These are phyloP conservation scores for Ctenochaetus hawaiiensis DNA, from an alignment of 2,797 vertebrate species.

Conservation along the genomic window DNA sequence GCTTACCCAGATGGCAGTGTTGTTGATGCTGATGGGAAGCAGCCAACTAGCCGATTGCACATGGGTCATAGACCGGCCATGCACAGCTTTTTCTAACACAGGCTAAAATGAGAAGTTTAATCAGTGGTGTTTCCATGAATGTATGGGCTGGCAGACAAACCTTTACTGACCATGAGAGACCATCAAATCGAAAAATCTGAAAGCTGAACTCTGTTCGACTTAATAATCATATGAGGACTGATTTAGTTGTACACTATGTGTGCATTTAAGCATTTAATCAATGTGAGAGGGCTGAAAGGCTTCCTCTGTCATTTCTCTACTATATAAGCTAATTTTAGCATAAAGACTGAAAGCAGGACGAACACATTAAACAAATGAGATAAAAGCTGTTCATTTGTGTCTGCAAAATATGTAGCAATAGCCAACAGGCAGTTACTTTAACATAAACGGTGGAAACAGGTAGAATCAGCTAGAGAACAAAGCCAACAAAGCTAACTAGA, in stretches of 20 bases:
- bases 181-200: not conserved
- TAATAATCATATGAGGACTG: not conserved
- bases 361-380: no score
- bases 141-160: conserved; percentile 22
- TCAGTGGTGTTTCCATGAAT: not conserved
- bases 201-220: not conserved
- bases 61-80: conserved; percentile 38
- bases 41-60: conserved; percentile 51
- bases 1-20: conserved; percentile 68
- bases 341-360: not conserved
- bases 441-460: no score
- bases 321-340: not conserved
- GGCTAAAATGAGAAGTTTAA: conserved; percentile 9
- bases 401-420: no score
- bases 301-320: no score
- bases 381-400: no score
- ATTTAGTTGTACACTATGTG: not conserved
- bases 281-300: not conserved
- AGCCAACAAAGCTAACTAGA: not conserved
- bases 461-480: no score
- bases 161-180: not conserved
- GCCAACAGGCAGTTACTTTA: no score
- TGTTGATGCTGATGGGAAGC: conserved; percentile 54
- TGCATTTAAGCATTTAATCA: conserved; percentile 1
- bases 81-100: conserved; percentile 22